Conservation (phyloP, 2,797 vertebrate genomes). For the Poeciliopsis gracilis region DNA sequence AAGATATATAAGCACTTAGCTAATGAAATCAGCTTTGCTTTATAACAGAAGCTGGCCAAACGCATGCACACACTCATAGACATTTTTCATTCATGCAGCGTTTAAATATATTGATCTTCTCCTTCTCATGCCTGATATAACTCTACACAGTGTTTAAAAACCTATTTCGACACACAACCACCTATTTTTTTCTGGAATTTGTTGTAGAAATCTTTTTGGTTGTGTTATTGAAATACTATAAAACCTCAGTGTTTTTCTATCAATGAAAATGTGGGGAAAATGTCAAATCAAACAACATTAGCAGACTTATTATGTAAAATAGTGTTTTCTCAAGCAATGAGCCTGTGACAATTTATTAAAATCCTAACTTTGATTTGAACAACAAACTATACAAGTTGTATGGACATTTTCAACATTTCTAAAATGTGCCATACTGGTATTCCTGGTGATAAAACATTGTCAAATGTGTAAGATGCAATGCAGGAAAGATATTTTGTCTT, state of each 20-base stretch:
- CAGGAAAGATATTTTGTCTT: not conserved
- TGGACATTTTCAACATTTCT: not conserved
- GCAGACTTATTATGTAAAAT: not conserved
- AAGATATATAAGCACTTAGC: constrained; percentile 74
- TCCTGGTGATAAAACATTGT: not conserved
- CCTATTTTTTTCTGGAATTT: not conserved
- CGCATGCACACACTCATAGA: constrained; percentile 1
- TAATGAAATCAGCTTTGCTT: constrained; percentile 60
- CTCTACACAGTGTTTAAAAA: not conserved
- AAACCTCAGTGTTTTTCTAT: not conserved
- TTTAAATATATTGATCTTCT: not conserved
- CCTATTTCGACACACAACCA: not conserved
- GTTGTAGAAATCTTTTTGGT: not conserved
- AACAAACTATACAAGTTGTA: not conserved
- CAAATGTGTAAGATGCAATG: not conserved
- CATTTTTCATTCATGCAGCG: not conserved
- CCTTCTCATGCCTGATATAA: not conserved
- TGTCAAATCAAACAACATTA: not conserved
- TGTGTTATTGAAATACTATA: not conserved
- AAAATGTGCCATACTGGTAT: not conserved
- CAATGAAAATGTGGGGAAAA: not conserved
- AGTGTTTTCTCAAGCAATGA: not conserved
- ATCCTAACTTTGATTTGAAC: not conserved
- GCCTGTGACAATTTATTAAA: not conserved
- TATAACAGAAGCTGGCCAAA: not conserved